Evolutionary conservation across 2,113 vertebrate genomes (phyloP).

Genomic region (Cygnus atratus): DNA sequence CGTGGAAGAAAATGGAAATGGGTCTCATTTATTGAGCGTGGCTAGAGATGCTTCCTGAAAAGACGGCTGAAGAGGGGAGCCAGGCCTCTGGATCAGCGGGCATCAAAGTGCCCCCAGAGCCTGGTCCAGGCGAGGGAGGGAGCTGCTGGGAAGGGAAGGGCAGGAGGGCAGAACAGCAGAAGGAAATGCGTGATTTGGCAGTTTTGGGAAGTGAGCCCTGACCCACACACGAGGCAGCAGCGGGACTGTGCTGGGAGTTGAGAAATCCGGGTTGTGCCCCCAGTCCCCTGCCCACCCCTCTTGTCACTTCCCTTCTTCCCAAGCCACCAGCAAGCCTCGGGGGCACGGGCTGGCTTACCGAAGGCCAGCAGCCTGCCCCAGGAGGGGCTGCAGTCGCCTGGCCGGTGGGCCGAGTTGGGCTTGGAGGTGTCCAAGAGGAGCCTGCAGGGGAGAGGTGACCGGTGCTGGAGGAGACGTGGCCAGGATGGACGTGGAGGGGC

Average conservation of each 20-base stretch:
- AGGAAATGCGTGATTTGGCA: slow-evolving; percentile 32
- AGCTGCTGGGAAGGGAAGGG: not conserved
- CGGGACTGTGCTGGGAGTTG: not conserved
- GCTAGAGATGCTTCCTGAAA: not conserved
- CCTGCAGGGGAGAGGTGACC: not conserved
- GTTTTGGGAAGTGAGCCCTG: slow-evolving; percentile 41
- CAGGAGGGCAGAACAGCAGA: not conserved
- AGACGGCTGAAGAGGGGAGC: not conserved
- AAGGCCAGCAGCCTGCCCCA: not conserved
- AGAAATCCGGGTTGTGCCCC: slow-evolving; percentile 22
- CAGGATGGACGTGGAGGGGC: not conserved
- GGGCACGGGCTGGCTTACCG: not conserved
- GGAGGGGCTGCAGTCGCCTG: not conserved
- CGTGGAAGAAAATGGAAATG: not conserved
- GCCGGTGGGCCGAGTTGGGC: fast-evolving
- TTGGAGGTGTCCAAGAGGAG: not conserved
- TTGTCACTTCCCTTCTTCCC: not conserved
- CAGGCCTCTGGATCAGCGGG: not conserved
- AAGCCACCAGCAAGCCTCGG: not conserved
- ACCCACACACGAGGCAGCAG: not conserved
- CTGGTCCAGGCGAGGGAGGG: not conserved
- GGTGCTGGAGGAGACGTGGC: not conserved
- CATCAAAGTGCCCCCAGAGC: not conserved
- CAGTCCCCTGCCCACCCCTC: not conserved
- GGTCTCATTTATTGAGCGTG: not conserved